phyloP scores from a whole-genome alignment of 2,888 invertebrate species.

The Achlya flavicornis region DNA sequence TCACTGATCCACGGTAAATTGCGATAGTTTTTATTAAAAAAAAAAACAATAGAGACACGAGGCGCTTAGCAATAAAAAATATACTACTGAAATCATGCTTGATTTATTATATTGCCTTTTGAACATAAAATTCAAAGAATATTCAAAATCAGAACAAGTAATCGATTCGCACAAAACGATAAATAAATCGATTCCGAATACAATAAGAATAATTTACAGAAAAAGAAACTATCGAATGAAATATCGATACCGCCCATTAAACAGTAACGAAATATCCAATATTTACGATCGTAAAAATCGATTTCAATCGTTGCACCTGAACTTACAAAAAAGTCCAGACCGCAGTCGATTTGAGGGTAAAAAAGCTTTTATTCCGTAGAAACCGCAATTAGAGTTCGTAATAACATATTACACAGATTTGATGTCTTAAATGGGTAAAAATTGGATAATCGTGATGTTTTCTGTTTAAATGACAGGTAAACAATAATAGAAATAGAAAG shows the following conservation, averaged over 20 bases:
- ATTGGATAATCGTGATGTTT: background rate
- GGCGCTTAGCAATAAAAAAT: background rate
- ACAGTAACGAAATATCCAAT: conserved; percentile 40
- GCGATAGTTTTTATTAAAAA: background rate
- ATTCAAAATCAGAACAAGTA: background rate
- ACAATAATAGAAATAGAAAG: background rate
- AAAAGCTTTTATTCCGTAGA: conserved; percentile 33
- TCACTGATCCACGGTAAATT: background rate
- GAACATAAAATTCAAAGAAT: background rate
- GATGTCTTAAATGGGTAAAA: conserved; percentile 2
- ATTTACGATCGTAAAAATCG: conserved; percentile 45
- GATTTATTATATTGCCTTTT: background rate
- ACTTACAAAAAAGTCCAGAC: conserved; percentile 38
- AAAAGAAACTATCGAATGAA: conserved; percentile 14
- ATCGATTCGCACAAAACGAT: background rate
- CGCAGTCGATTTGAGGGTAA: conserved; percentile 24
- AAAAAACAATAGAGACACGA: background rate
- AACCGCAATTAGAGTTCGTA: conserved; percentile 48
- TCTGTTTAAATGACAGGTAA: background rate
- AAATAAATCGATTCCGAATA: conserved; percentile 10
- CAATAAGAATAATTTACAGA: conserved; percentile 8
- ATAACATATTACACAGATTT: conserved; percentile 13
- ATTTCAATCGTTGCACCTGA: conserved; percentile 51
- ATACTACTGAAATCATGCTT: background rate
- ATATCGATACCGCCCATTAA: conserved; percentile 29